Conservation (phyloP, 2,888 invertebrate species). For the Rapana venosa region DNA sequence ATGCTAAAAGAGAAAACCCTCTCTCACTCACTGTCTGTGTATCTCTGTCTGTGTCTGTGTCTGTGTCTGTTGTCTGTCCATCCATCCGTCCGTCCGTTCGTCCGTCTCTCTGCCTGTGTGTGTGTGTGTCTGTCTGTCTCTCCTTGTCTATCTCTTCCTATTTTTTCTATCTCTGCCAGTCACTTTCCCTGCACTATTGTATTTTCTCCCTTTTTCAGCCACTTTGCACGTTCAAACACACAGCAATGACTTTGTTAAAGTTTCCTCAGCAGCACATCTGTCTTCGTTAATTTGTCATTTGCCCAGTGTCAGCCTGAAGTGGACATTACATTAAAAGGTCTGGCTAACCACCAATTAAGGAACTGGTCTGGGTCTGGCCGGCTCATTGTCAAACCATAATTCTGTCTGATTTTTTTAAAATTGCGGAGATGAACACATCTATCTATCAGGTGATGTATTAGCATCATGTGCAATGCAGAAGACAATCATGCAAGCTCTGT, state of each 20-base stretch:
- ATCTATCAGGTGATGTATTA: too few relatives aligned
- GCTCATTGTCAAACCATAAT: conserved; percentile 9
- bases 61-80: not conserved
- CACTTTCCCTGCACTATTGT: not conserved
- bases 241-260: not conserved
- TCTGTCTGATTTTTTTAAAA: too few relatives aligned
- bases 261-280: not conserved
- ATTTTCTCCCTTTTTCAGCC: not conserved
- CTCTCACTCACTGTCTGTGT: too few relatives aligned
- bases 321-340: not conserved
- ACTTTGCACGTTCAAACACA: not conserved
- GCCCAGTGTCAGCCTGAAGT: not conserved
- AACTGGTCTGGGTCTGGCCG: not conserved
- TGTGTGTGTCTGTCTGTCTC: not conserved
- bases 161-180: too few relatives aligned
- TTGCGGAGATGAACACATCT: too few relatives aligned
- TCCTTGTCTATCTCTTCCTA: not conserved
- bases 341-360: not conserved
- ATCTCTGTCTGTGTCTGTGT: too few relatives aligned
- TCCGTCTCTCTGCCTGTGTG: too few relatives aligned
- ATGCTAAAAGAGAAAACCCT: too few relatives aligned
- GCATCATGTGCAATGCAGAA: too few relatives aligned
- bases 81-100: not conserved
- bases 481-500: too few relatives aligned
- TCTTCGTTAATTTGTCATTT: not conserved